A percentile compares a stretch with the other conserved stretches of the same genome.
phyloP scores from a whole-genome alignment of 2,113 vertebrate genomes.

The Sakesphorus luctuosus region DNA sequence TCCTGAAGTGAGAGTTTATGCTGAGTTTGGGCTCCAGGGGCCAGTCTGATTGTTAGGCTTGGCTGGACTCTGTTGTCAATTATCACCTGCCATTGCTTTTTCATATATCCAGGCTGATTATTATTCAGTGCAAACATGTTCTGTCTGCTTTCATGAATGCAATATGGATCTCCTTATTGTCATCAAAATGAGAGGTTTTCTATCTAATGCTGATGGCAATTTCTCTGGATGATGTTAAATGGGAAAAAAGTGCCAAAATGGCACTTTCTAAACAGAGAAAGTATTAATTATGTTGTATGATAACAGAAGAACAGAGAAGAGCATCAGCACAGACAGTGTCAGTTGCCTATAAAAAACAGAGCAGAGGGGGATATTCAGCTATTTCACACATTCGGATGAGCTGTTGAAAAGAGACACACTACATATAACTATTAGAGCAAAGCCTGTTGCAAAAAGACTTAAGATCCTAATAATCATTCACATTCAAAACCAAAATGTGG shows the following conservation, averaged over 20 bases:
- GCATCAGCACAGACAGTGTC: neutral
- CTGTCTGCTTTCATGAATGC: neutral
- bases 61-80: neutral
- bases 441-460: neutral
- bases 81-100: neutral
- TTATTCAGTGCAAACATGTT: neutral
- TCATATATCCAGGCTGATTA: neutral
- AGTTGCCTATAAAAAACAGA: neutral
- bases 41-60: neutral
- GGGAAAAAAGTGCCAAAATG: neutral
- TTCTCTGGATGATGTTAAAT: neutral
- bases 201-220: neutral
- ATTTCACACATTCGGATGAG: neutral
- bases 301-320: neutral
- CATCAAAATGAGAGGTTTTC: neutral
- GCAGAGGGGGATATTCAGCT: neutral
- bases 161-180: neutral
- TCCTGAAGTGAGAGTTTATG: neutral
- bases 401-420: neutral
- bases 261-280: neutral
- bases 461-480: neutral
- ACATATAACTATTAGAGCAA: neutral
- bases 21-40: neutral
- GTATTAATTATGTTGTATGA: rapidly evolving
- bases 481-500: neutral